Evolutionary conservation across 2,113 vertebrate genomes (phyloP).

Genomic region (Leucosticte australis): DNA sequence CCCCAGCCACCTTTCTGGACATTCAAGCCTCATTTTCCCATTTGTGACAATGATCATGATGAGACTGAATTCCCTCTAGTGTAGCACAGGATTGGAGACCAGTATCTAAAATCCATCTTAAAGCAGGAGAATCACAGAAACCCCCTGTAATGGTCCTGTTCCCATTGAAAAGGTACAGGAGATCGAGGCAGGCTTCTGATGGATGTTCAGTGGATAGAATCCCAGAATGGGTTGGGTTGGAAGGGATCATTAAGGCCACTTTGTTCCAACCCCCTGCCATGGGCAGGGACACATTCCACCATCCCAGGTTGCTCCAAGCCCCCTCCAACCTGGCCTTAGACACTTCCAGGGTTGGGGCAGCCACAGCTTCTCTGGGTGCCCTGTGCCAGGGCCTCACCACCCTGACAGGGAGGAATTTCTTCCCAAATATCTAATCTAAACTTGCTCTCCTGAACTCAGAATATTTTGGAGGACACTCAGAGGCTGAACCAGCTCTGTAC

Average conservation of each 20-base stretch:
- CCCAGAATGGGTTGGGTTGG: neutral
- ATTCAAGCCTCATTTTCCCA: neutral
- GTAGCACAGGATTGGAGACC: neutral
- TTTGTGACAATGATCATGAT: neutral
- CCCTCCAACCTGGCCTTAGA: rapidly evolving
- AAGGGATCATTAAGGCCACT: neutral
- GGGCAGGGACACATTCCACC: neutral
- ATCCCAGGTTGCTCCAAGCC: neutral
- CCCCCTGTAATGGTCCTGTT: neutral
- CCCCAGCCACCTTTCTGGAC: neutral
- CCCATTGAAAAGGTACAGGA: rapidly evolving
- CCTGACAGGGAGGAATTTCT: neutral
- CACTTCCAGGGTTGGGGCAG: neutral
- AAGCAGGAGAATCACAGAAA: neutral
- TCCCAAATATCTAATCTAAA: neutral
- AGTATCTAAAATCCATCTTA: neutral
- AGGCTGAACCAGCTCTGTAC: neutral
- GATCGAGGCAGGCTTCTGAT: neutral
- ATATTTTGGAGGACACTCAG: neutral
- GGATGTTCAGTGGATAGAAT: neutral
- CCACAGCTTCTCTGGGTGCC: neutral
- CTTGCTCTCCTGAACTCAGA: neutral
- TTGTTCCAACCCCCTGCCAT: neutral
- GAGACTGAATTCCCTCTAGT: neutral
- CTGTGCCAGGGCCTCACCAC: neutral